Evolutionary conservation across 1,140 invertebrate species (phyloP), one percentile per base, ranked within the genome.

Genomic region (Parapsyche elsis): DNA sequence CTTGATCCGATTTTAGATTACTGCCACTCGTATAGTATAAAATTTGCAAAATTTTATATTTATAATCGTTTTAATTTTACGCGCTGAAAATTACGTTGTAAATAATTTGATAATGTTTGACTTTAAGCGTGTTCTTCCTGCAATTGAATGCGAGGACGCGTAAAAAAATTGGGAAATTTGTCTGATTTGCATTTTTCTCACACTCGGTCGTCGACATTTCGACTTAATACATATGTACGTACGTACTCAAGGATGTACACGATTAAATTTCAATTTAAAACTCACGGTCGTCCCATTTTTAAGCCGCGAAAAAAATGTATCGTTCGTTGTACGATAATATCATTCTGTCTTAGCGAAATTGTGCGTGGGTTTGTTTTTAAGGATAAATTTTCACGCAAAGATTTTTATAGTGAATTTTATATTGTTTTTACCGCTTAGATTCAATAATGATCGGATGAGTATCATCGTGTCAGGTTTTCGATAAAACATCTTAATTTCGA

Each of bases 161-260:
- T 61, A 21, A 61, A 61, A 61, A 61, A 61, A 61, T 57, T n/a
- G 57, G 16, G 16, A 61, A 61, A 61, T 61, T 61, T 21, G 57
- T 61, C 16, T 19, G 19, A 61, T 61, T 61, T 61, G 16, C 57
- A 61, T 61, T 61, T 61, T 61, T 61, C 57, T 21, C 57, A 61
- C n/a, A 19, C 57, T 19, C 16, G 57, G 57, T 61, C 57, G 57
- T 61, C 16, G 57, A 61, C 57, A 19, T 19, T 16, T 61, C 57
- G 16, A 61, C 19, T 61, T 19, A 61, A 21, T 21, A 61, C 30
- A 38, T 38, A 7, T 38, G 30, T 38, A 38, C 30, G 30, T 38
- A 38, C 7, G 30, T 38, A 38, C 30, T 61, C 16, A 61, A 61
- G 57, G 57, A 61, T 61, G 9, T 19, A 2, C 16, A 61, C 57